Base-by-base conservation (phyloP, 2,113 vertebrate genomes). In the Nesoenas mayeri region DNA sequence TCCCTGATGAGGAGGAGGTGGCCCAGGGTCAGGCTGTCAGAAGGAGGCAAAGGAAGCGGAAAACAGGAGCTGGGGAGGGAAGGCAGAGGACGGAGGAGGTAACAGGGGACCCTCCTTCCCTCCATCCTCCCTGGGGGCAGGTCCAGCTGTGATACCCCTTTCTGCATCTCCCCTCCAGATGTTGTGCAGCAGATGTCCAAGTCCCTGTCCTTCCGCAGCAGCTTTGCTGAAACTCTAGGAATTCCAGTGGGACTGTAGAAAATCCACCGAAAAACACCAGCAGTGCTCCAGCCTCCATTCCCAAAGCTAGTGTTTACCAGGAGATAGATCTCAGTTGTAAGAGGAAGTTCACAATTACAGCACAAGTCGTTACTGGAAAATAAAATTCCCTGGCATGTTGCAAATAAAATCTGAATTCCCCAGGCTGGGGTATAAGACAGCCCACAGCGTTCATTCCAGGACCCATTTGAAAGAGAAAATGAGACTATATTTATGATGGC, bases 321-420 rank as follows among this genome's bases (percentile, higher is more conserved):
- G 17, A 92, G 66, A 19, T 11, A 77, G 47, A 74, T 53, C 65
- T 88, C 77, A 44, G 28, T 38, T 85, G 21, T 26, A 91, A 91
- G 60, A 96, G 94, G 89, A 96, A 97, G 58, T 89, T 94, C 84
- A 93, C 86, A 95, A 96, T 96, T 95, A 94, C 50, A 89, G 86
- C 86, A 86, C 85, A 95, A 96, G 91, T 96, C 6, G 0, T 94
- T 96, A 95, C 93, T 93, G 86, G 95, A 95, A 95, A 96, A 94
- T 73, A 89, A 87, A 92, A 96, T 93, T 91, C 91, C 58, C 82
- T 91, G 95, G 93, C 95, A 95, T 50, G 64, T 18, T 94, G 72
- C 72, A 93, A 95, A 91, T 72, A 92, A 94, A 93, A 96, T 62
- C 53, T 79, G 80, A 92, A 91, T 96, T 96, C 91, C 91, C 89